Evolutionary conservation across 2,797 vertebrate species (phyloP), one percentile per base, ranked within the genome.

Genomic region (Argentina silus): DNA sequence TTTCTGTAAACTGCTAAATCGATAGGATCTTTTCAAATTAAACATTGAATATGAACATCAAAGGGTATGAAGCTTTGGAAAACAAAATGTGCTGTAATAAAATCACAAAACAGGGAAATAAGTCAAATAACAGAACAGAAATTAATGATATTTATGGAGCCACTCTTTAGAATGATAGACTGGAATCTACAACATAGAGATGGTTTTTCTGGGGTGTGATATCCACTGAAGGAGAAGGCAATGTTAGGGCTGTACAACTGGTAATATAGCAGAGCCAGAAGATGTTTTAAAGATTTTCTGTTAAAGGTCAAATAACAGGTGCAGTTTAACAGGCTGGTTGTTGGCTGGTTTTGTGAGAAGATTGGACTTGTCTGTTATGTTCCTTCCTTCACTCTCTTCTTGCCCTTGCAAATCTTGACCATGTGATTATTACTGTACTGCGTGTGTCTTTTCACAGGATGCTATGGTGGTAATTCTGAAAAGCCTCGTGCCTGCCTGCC

Each of bases 381-480:
- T 36, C 56, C 11, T 21, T 7, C 56, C 56, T n/a, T n/a, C n/a
- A n/a, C n/a, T n/a, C 21, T 3, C 19, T 8, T 11, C 7, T 36
- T 67, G 48, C 27, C 65, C 65, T 36, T 15, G 21, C 0, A 21
- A 14, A 14, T 36, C 1, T 60, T 36, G 27, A 36, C 27, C 27
- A 36, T 36, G 27, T 2, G 50, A 3, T 10, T 51, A 42, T 73
- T 43, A 56, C 70, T 68, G 19, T 68, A 67, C 23, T 59, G 50
- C 60, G 0, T 7, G 47, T 74, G 3, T 62, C 64, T 75, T 59
- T 77, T 79, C 66, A 47, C 88, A 99, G 97, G 96, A 98, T 9
- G 95, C 96, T 78, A 94, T 98, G 92, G 75, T 98, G 85, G 96
- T 98, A 79, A 89, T 95, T 76, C 93, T 98, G 47, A 98, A 99